phyloP scores from a whole-genome alignment of 2,888 invertebrate genomes.

The Asteroscopus sphinx region DNA sequence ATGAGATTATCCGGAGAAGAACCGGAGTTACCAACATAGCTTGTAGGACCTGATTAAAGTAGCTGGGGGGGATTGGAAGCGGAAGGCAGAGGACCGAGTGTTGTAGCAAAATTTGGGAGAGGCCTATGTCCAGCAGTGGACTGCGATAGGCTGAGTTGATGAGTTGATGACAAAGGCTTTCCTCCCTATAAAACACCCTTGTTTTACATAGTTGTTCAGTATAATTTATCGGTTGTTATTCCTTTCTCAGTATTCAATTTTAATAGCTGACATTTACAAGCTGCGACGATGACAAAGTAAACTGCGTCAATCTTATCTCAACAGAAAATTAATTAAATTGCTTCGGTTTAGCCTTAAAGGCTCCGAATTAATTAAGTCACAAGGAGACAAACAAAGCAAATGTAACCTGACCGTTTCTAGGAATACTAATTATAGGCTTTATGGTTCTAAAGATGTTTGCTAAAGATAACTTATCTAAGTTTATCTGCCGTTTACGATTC shows the following conservation, averaged over 20 bases:
- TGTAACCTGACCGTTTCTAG: constrained; percentile 34
- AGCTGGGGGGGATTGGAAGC: too few relatives aligned
- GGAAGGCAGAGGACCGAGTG: too few relatives aligned
- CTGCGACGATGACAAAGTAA: constrained; percentile 39
- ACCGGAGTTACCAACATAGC: too few relatives aligned
- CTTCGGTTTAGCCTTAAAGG: constrained; percentile 31
- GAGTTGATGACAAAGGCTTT: too few relatives aligned
- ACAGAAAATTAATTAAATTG: constrained; percentile 35
- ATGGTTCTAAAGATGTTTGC: constrained; percentile 39
- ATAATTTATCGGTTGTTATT: constrained; percentile 4
- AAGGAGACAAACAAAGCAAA: constrained; percentile 40
- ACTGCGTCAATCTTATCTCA: constrained; percentile 33
- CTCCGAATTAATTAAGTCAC: constrained; percentile 44
- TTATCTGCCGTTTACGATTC: constrained; percentile 57
- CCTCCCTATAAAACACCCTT: too few relatives aligned
- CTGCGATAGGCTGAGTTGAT: too few relatives aligned
- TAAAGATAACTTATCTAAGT: constrained; percentile 55
- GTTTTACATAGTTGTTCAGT: too few relatives aligned
- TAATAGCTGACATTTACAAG: constrained; percentile 34
- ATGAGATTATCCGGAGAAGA: too few relatives aligned
- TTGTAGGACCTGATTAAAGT: too few relatives aligned
- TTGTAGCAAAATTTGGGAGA: too few relatives aligned
- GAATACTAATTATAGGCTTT: constrained; percentile 45
- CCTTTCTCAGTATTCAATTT: constrained; percentile 34
- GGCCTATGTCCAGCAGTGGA: too few relatives aligned